Evolutionary conservation across 2,797 vertebrate genomes (phyloP), one percentile per base, ranked within the genome.

Genomic region (Platalea minor): DNA sequence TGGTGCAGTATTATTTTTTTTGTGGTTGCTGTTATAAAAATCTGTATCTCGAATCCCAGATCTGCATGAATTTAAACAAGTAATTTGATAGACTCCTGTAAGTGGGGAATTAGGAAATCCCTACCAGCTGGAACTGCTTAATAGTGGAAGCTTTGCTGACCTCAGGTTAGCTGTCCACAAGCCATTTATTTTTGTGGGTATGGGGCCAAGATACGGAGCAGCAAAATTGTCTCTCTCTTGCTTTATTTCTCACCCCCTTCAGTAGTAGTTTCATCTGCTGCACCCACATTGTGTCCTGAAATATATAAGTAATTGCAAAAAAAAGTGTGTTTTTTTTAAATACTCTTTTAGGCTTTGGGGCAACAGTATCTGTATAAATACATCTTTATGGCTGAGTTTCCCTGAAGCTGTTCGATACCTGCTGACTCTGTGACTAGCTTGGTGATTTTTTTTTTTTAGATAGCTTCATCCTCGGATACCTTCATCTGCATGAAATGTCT

Each of bases 121-220:
- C 77, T 69, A 63, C 76, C 85, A 95, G 83, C 88, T 94, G 88
- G 51, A 93, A 76, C 18, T 51, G 61, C 57, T 93, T 95, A 95
- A 83, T 56, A 88, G 61, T 73, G 61, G 81, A 94, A 96, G 87
- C 65, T 88, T 75, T 89, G 69, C 69, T 95, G 92, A 88, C 89
- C 89, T 75, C 57, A 69, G 69, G 92, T 95, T 83, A 89, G 85
- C 50, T 89, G 80, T 90, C 93, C 91, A 88, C 74, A 90, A 95
- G 69, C 51, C 51, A 11, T 69, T 91, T 91, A 54, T 94, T 93
- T 94, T 88, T 69, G 39, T 92, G 69, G 61, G 75, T 95, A n/a
- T 31, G 24, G 46, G 37, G 75, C 86, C 90, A 92, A 92, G 87
- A 83, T 70, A 79, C 0, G 11, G 50, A 94, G 25, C 23, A 72